phyloP scores from a whole-genome alignment of 2,113 vertebrate species.

The Falco punctatus region DNA sequence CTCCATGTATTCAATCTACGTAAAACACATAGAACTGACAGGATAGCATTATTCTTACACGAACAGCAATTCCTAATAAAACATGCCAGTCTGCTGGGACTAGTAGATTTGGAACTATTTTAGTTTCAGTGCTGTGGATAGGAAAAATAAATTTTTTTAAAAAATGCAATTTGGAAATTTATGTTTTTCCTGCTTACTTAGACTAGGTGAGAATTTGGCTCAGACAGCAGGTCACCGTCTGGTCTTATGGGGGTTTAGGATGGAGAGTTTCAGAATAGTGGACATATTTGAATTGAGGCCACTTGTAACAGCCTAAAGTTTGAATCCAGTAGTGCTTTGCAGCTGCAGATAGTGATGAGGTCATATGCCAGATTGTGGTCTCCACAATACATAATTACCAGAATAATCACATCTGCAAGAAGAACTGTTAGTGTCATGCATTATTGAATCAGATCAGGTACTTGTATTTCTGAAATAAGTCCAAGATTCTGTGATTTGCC shows the following conservation, averaged over 20 bases:
- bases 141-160: background rate
- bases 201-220: slow-evolving; percentile 45
- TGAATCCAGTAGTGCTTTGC: slow-evolving; percentile 43
- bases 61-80: background rate
- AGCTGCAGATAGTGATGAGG: slow-evolving; percentile 67
- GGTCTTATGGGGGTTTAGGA: background rate
- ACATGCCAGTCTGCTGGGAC: slow-evolving; percentile 12
- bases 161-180: background rate
- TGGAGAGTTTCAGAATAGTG: background rate
- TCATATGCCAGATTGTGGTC: slow-evolving; percentile 36
- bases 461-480: slow-evolving; percentile 54
- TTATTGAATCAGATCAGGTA: slow-evolving; percentile 69
- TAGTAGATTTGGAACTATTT: background rate
- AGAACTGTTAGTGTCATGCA: slow-evolving; percentile 37
- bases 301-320: background rate
- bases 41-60: background rate
- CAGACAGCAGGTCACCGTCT: slow-evolving; percentile 10
- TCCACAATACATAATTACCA: slow-evolving; percentile 45
- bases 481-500: slow-evolving; percentile 48
- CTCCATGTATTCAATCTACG: background rate
- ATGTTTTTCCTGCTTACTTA: slow-evolving; percentile 12
- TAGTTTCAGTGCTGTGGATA: background rate
- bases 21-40: background rate
- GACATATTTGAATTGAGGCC: slow-evolving; percentile 36
- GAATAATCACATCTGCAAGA: slow-evolving; percentile 58